Percentiles rank a stretch among this genome's conserved stretches.
Evolutionary conservation across 2,113 vertebrate genomes (phyloP).

Genomic region (Salvator merianae): DNA sequence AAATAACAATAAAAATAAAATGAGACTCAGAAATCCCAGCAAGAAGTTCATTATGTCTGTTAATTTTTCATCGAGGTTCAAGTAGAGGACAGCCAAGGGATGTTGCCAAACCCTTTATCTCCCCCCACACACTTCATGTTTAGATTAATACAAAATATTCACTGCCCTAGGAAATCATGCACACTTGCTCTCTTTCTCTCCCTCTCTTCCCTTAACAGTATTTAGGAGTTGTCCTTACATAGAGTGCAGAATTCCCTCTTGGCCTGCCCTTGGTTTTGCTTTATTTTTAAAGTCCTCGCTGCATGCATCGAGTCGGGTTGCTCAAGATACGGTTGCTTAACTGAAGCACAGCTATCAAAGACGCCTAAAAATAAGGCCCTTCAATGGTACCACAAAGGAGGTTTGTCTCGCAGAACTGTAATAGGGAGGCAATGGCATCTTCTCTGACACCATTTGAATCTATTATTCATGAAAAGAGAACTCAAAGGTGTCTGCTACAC

Average conservation of each 20-base stretch:
- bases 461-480: neutral
- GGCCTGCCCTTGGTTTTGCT: conserved; percentile 4
- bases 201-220: neutral
- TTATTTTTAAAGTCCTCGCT: neutral
- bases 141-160: neutral
- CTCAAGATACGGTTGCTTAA: neutral
- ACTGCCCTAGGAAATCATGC: neutral
- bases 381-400: neutral
- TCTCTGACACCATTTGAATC: neutral
- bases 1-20: neutral
- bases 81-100: neutral
- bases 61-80: conserved; percentile 13
- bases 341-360: neutral
- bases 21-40: neutral
- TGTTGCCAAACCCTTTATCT: neutral
- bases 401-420: neutral
- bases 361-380: neutral
- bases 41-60: conserved; percentile 12
- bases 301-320: neutral
- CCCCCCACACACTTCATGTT: neutral
- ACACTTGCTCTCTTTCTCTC: neutral
- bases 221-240: conserved; percentile 20
- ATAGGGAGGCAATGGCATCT: neutral
- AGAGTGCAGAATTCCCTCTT: neutral
- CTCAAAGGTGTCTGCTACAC: neutral